phyloP scores from a whole-genome alignment of 53 echinoderm and acorn worm genomes.

The Henricia sp. region DNA sequence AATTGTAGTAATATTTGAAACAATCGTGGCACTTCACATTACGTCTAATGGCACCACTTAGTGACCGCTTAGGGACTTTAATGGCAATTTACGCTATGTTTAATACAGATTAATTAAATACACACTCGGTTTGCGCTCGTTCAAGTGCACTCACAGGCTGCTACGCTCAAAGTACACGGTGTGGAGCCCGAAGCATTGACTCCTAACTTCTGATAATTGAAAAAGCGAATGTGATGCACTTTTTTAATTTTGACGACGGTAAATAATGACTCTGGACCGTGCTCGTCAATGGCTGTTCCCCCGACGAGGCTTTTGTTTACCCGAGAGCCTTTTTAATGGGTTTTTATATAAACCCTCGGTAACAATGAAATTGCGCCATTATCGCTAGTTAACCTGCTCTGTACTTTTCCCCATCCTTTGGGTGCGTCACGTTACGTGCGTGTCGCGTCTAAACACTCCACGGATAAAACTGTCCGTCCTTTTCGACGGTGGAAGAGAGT shows the following conservation, averaged over 20 bases:
- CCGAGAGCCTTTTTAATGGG: background rate
- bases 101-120: slow-evolving; percentile 21
- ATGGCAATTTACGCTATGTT: slow-evolving; percentile 12
- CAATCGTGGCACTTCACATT: background rate
- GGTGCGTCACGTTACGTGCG: slow-evolving; percentile 43
- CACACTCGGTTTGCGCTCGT: slow-evolving; percentile 3
- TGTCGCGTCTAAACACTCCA: slow-evolving; percentile 35
- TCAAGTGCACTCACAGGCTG: background rate
- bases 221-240: background rate
- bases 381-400: slow-evolving; percentile 24
- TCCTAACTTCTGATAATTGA: no score
- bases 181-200: no score
- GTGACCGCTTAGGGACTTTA: background rate
- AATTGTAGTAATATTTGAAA: background rate
- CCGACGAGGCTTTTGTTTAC: background rate
- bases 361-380: slow-evolving; percentile 37
- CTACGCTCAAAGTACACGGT: slow-evolving; percentile 1
- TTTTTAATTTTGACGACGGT: background rate
- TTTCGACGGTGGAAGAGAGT: background rate
- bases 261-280: slow-evolving; percentile 22
- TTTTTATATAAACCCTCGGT: background rate
- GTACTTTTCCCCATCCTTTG: slow-evolving; percentile 25
- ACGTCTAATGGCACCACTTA: background rate
- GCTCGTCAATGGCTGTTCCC: background rate
- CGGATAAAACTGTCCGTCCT: slow-evolving; percentile 16